Evolutionary conservation across 2,888 invertebrate species (phyloP), one percentile per base, ranked within the genome.

Genomic region (Andrena trimmerana): DNA sequence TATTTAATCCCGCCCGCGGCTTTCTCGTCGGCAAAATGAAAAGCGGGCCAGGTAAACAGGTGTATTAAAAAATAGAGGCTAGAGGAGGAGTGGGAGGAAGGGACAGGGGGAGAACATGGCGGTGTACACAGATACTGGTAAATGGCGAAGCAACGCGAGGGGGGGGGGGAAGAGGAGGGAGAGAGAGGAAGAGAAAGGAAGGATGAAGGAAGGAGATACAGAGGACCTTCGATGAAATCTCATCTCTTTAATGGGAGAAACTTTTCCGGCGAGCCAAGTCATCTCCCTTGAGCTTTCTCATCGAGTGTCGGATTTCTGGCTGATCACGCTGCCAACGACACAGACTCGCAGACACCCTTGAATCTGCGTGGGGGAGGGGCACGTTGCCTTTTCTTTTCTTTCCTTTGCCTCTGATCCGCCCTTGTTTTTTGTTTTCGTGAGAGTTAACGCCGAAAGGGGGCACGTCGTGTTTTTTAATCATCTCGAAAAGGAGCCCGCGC

Each of bases 191-290:
- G 52, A 31, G 24, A 65, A 59, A 50, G 66, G 31, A 65, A 42
- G 13, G 33, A 57, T 52, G 75, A 59, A 72, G 50, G 65, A 70
- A 48, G 71, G 63, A 65, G 65, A 66, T 76, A 52, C 52, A 54
- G 78, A 75, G 66, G 57, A 73, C 71, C 78, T 84, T 89, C 86
- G 81, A 84, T 88, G 86, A 86, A 87, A 89, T 87, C 89, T 89
- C 88, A 88, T 88, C 88, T 86, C 83, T 86, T 88, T 88, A 89
- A 88, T 89, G 86, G 89, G 78, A 83, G 81, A 87, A 79, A 85
- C 84, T 90, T 87, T 79, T 83, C 81, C 80, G 84, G 74, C 82
- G 76, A 71, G 75, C 81, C 71, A 86, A 82, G 80, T 81, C 85
- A 77, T 78, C 81, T 83, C 84, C 75, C 73, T 79, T 62, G 83